These are phyloP conservation scores for Creontiades dilutus DNA, from an alignment of 2,888 invertebrate genomes.

Conservation along the genomic window DNA sequence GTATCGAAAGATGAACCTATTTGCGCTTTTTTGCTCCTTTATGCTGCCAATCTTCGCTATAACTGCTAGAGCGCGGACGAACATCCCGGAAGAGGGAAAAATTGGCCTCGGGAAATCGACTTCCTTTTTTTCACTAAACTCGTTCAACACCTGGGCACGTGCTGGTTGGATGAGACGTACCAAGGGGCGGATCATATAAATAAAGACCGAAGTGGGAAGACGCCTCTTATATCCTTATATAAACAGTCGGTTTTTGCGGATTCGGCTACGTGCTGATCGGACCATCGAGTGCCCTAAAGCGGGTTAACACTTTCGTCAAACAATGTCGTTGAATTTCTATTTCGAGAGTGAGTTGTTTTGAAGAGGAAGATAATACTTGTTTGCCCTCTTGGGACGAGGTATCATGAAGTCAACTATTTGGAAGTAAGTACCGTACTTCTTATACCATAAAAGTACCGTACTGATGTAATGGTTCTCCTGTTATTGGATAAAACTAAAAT, in stretches of 20 bases:
- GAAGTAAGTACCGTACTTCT: no score
- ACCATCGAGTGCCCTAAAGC: background rate
- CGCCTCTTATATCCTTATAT: background rate
- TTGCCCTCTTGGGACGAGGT: no score
- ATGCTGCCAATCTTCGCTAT: no score
- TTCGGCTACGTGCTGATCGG: background rate
- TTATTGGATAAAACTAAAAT: no score
- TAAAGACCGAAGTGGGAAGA: background rate
- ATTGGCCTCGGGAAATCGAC: background rate
- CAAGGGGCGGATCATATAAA: background rate
- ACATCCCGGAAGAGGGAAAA: background rate
- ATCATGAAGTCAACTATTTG: no score
- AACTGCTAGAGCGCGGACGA: background rate
- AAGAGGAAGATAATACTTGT: no score
- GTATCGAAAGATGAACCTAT: no score
- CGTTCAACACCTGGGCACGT: constrained; percentile 11
- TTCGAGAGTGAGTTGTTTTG: background rate
- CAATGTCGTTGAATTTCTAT: background rate
- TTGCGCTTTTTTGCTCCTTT: no score
- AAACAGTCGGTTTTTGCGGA: background rate
- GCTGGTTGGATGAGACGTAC: constrained; percentile 1
- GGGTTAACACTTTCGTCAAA: background rate
- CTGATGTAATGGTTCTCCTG: no score
- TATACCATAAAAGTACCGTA: no score
- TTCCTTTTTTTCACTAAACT: constrained; percentile 26